Conservation (phyloP, 2,888 invertebrate species). For the Anoplius nigerrimus region DNA sequence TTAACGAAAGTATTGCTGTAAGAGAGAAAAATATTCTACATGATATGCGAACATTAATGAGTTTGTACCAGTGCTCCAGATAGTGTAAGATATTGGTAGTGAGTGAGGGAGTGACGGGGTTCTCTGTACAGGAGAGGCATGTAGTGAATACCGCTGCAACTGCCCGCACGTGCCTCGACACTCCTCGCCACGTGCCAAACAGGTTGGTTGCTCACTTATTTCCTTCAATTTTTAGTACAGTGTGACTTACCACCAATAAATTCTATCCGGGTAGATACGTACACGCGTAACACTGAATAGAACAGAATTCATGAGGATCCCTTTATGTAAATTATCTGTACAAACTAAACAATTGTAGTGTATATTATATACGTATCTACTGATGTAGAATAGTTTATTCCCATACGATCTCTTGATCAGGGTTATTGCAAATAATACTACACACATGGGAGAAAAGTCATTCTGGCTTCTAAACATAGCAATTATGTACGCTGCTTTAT, state of each 20-base stretch:
- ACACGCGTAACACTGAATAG: no score
- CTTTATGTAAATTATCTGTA: no score
- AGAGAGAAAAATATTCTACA: no score
- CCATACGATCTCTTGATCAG: no score
- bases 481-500: constrained; percentile 37
- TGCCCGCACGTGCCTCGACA: constrained; percentile 73
- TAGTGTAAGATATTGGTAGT: constrained; percentile 61
- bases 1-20: no score
- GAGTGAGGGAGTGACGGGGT: constrained; percentile 73
- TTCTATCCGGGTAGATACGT: no score
- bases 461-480: constrained; percentile 40
- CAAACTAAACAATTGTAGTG: no score
- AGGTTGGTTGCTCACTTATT: constrained; percentile 66
- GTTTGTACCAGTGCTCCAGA: constrained; percentile 44
- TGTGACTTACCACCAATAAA: no score
- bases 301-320: no score
- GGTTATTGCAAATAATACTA: constrained; percentile 7
- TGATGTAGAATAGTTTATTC: no score
- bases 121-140: constrained; percentile 74
- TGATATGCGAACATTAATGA: neutral
- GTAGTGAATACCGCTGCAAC: constrained; percentile 70
- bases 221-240: constrained; percentile 9
- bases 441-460: constrained; percentile 22
- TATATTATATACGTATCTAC: no score
- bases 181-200: constrained; percentile 72